Conservation (phyloP, 2,888 invertebrate genomes). For the Drosophila tripunctata region DNA sequence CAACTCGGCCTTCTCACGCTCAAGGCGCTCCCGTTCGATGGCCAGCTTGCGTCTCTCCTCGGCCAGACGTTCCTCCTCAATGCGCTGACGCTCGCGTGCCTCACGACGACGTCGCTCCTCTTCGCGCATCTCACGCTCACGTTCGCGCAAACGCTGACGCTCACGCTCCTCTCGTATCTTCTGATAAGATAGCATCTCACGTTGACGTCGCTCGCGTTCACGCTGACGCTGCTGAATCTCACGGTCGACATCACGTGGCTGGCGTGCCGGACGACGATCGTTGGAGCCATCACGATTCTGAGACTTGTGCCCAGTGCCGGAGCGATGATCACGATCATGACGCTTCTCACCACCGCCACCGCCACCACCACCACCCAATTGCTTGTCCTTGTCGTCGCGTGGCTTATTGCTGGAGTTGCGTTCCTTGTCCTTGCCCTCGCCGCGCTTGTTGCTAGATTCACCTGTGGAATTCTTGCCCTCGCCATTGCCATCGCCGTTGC, state of each 20-base stretch:
- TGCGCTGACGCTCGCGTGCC: conserved; percentile 92
- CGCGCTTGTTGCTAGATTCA: conserved; percentile 45
- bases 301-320: conserved; percentile 45
- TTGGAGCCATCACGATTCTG: conserved; percentile 57
- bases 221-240: conserved; percentile 80
- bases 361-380: conserved; percentile 12
- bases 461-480: conserved; percentile 41
- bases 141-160: conserved; percentile 91
- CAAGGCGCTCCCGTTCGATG: conserved; percentile 93
- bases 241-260: conserved; percentile 71
- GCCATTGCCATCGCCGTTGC: conserved; percentile 29
- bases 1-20: conserved; percentile 94
- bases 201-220: conserved; percentile 83
- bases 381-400: conserved; percentile 65
- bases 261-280: conserved; percentile 63
- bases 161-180: conserved; percentile 93
- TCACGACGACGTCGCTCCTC: conserved; percentile 91
- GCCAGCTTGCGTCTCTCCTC: conserved; percentile 92
- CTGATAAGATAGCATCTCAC: conserved; percentile 90
- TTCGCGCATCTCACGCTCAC: conserved; percentile 91
- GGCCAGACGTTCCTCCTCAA: conserved; percentile 92
- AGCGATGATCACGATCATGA: conserved; percentile 50
- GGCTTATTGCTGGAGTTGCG: conserved; percentile 47
- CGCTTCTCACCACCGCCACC: conserved; percentile 44
- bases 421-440: conserved; percentile 53